Percentiles rank a stretch among this genome's conserved stretches.
phyloP scores from a whole-genome alignment of 2,888 invertebrate species.

The Tridacna crocea region DNA sequence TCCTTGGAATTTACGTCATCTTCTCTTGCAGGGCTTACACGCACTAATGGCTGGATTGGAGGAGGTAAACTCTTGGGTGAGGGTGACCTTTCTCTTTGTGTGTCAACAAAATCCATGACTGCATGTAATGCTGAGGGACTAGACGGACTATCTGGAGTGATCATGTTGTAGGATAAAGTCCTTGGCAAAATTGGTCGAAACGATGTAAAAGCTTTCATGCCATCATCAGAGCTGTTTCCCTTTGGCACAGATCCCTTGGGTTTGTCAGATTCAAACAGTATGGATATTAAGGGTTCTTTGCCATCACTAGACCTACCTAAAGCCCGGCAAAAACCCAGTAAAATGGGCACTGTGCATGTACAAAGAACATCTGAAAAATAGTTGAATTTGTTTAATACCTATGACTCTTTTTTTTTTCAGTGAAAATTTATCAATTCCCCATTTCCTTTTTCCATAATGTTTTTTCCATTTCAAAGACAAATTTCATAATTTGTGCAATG shows the following conservation, averaged over 20 bases:
- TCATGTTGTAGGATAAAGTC: slow-evolving; percentile 88
- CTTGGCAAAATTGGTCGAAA: slow-evolving; percentile 94
- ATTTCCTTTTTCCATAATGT: too few relatives aligned
- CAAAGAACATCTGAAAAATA: slow-evolving; percentile 11
- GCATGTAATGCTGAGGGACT: slow-evolving; percentile 53
- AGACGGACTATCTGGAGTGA: slow-evolving; percentile 70
- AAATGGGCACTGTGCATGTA: slow-evolving; percentile 90
- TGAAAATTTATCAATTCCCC: too few relatives aligned
- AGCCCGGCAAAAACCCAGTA: slow-evolving; percentile 95
- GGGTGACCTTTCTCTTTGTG: slow-evolving; percentile 64
- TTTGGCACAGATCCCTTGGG: slow-evolving; percentile 25
- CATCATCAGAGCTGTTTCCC: slow-evolving; percentile 75
- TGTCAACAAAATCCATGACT: slow-evolving; percentile 51
- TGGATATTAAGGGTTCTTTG: slow-evolving; percentile 90
- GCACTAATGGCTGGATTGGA: slow-evolving; percentile 7
- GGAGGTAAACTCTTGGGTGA: slow-evolving; percentile 57
- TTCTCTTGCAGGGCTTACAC: slow-evolving; percentile 46
- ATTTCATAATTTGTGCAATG: too few relatives aligned
- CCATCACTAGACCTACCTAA: slow-evolving; percentile 94
- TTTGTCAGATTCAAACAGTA: slow-evolving; percentile 62
- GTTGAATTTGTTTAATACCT: background rate
- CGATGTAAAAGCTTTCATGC: slow-evolving; percentile 84
- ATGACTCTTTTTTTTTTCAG: background rate
- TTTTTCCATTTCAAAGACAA: too few relatives aligned
- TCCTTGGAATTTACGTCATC: slow-evolving; percentile 88